These are phyloP conservation scores for Sebastes iracundus DNA, from an alignment of 2,797 vertebrate species.

Conservation along the genomic window DNA sequence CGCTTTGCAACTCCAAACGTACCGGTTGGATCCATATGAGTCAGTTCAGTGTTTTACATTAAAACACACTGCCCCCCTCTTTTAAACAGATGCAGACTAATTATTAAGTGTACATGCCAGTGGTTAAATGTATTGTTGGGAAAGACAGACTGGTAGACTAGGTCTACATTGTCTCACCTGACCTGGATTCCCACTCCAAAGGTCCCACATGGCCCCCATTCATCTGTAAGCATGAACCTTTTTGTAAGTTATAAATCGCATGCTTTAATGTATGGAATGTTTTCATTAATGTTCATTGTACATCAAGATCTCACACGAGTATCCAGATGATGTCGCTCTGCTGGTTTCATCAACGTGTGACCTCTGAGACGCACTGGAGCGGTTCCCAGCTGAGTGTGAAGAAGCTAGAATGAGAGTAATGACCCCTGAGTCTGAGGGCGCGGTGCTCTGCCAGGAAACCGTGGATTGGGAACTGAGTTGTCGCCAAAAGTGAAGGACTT, in stretches of 20 bases:
- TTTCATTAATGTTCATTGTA: neutral
- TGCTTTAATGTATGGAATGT: neutral
- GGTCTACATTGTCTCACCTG: conserved; percentile 12
- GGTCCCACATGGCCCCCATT: neutral
- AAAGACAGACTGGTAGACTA: neutral
- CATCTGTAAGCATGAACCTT: neutral
- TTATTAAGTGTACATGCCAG: conserved; percentile 10
- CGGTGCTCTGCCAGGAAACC: neutral
- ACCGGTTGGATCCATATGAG: neutral
- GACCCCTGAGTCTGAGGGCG: neutral
- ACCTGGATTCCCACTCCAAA: conserved; percentile 11
- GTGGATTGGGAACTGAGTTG: neutral
- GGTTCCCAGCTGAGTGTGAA: conserved; percentile 13
- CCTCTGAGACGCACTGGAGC: neutral
- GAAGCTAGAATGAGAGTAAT: neutral
- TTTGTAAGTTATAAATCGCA: neutral
- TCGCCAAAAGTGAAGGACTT: neutral
- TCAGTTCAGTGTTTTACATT: neutral
- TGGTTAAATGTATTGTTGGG: conserved; percentile 2
- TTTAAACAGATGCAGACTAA: conserved; percentile 14
- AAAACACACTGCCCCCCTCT: neutral
- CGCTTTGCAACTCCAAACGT: neutral
- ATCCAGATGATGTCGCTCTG: neutral
- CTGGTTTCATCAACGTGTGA: neutral
- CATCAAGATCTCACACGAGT: neutral